These are phyloP conservation scores for Propithecus coquereli DNA, from an alignment of 2,113 vertebrate species.

Conservation along the genomic window DNA sequence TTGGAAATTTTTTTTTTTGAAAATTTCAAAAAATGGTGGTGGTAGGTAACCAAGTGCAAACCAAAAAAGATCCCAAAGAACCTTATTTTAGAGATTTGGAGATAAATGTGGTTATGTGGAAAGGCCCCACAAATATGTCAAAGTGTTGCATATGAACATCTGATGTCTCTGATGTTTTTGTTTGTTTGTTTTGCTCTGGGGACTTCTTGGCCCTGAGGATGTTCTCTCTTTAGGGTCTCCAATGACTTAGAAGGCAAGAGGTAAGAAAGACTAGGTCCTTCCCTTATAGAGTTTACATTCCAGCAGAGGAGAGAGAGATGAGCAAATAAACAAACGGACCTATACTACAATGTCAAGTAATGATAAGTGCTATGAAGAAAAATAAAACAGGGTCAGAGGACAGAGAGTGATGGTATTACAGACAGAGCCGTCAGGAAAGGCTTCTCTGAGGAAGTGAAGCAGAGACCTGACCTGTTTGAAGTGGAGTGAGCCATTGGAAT, in stretches of 20 bases:
- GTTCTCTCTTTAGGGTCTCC: background rate
- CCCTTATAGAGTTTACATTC: background rate
- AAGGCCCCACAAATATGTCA: background rate
- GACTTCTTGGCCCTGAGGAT: background rate
- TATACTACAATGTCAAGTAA: background rate
- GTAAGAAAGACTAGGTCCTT: background rate
- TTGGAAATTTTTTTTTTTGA: background rate
- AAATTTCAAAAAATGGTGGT: conserved; percentile 31
- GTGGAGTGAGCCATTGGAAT: background rate
- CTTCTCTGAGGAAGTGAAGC: background rate
- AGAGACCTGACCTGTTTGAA: background rate
- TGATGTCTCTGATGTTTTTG: background rate
- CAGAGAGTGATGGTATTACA: background rate
- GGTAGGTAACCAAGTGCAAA: background rate
- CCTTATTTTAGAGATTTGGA: background rate
- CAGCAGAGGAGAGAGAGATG: background rate
- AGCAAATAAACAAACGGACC: background rate
- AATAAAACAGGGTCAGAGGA: background rate
- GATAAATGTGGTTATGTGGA: background rate
- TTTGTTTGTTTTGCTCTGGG: background rate
- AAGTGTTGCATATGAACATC: background rate
- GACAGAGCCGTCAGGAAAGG: background rate
- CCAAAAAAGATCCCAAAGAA: background rate
- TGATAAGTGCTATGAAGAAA: background rate
- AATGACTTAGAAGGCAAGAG: background rate